Evolutionary conservation across 2,888 invertebrate genomes (phyloP).

Genomic region (Apamea crenata): DNA sequence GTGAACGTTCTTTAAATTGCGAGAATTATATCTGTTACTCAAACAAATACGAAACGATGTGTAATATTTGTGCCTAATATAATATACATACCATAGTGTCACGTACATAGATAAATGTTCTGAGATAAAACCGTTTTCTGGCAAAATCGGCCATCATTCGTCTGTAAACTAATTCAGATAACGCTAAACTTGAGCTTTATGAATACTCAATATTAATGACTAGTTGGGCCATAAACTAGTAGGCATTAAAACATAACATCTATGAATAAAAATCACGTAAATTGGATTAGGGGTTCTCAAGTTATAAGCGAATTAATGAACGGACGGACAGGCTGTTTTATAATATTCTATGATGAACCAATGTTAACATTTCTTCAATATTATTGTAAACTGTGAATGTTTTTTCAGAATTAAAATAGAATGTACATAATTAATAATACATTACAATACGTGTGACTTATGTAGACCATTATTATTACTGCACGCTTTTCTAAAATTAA

Average conservation of each 20-base stretch:
- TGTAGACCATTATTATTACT: too few species aligned
- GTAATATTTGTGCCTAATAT: neutral
- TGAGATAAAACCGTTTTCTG: slow-evolving; percentile 30
- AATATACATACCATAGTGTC: neutral
- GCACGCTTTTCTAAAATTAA: too few species aligned
- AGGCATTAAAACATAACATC: neutral
- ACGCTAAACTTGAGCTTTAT: neutral
- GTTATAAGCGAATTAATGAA: neutral
- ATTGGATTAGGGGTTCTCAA: neutral
- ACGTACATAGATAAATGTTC: slow-evolving; percentile 35
- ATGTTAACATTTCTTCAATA: neutral
- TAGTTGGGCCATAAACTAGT: neutral
- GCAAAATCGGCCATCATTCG: slow-evolving; percentile 16
- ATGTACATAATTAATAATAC: too few species aligned
- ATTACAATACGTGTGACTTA: too few species aligned
- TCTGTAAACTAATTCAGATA: slow-evolving; percentile 28
- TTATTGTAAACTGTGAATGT: neutral
- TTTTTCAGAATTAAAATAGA: too few species aligned
- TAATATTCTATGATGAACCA: neutral
- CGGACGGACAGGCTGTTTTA: neutral
- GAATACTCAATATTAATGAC: neutral
- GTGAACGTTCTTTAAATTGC: too few species aligned
- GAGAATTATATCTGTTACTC: too few species aligned
- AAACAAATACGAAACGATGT: neutral
- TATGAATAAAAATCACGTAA: neutral